Evolutionary conservation across 2,888 invertebrate genomes (phyloP).

Genomic region (Drosophila histrio): DNA sequence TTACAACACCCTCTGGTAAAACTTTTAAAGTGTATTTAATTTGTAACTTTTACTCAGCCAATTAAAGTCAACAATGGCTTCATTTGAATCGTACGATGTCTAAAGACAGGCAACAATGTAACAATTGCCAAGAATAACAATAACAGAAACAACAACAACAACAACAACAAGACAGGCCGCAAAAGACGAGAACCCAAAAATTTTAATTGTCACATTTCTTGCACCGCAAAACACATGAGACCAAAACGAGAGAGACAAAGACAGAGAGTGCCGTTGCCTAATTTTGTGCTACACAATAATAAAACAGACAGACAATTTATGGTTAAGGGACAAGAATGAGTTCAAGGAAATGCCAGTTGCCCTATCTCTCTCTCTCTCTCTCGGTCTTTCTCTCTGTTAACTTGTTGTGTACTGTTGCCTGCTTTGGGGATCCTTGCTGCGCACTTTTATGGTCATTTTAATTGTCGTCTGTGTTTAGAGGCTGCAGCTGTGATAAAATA

Average conservation of each 20-base stretch:
- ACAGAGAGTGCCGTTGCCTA: slow-evolving; percentile 25
- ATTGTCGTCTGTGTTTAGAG: slow-evolving; percentile 59
- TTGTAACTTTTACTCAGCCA: slow-evolving; percentile 16
- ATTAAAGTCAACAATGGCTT: slow-evolving; percentile 19
- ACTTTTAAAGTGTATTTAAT: slow-evolving; percentile 1
- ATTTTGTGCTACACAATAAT: slow-evolving; percentile 50
- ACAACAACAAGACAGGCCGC: slow-evolving; percentile 9
- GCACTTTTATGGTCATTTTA: slow-evolving; percentile 58
- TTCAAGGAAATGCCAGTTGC: slow-evolving; percentile 13
- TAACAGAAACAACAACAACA: slow-evolving; percentile 9
- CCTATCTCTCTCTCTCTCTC: background rate
- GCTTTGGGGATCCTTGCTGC: slow-evolving; percentile 11
- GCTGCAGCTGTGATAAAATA: slow-evolving; percentile 67
- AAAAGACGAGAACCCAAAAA: slow-evolving; percentile 33
- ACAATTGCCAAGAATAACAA: slow-evolving; percentile 33
- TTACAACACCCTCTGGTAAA: background rate
- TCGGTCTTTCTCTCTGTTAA: slow-evolving; percentile 1
- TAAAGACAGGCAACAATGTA: slow-evolving; percentile 31
- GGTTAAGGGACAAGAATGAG: background rate
- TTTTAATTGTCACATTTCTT: slow-evolving; percentile 70
- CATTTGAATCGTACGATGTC: slow-evolving; percentile 28
- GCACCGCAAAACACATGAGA: slow-evolving; percentile 60
- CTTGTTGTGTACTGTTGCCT: background rate
- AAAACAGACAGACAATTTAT: slow-evolving; percentile 45
- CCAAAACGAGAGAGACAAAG: background rate